Evolutionary conservation across 2,888 invertebrate genomes (phyloP).

Genomic region (Corbicula japonica): DNA sequence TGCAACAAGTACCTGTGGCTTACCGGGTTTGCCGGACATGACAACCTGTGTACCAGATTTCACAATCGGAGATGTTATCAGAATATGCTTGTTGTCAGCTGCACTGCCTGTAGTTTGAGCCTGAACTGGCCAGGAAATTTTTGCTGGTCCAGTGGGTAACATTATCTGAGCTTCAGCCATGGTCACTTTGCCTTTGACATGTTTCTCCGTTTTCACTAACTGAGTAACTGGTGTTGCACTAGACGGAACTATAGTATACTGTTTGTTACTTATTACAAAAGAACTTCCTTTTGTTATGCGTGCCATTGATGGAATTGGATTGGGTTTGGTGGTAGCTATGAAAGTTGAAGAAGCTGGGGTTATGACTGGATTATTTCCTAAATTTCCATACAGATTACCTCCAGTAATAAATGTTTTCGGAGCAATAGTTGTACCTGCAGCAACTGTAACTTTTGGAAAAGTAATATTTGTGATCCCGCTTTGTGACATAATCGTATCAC

Average conservation of each 20-base stretch:
- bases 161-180: slow-evolving; percentile 68
- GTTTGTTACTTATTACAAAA: slow-evolving; percentile 53
- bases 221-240: slow-evolving; percentile 47
- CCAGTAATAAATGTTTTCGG: slow-evolving; percentile 37
- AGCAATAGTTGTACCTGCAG: slow-evolving; percentile 4
- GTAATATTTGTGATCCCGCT: slow-evolving; percentile 15
- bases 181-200: slow-evolving; percentile 52
- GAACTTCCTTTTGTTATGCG: slow-evolving; percentile 31
- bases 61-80: slow-evolving; percentile 43
- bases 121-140: slow-evolving; percentile 62
- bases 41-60: slow-evolving; percentile 3
- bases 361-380: slow-evolving; percentile 27
- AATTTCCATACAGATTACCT: slow-evolving; percentile 37
- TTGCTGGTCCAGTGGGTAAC: slow-evolving; percentile 61
- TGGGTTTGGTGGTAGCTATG: slow-evolving; percentile 31
- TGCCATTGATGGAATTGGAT: slow-evolving; percentile 16
- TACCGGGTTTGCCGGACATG: neutral
- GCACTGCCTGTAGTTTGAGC: slow-evolving; percentile 29
- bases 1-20: slow-evolving; percentile 19
- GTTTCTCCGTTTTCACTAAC: slow-evolving; percentile 53
- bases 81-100: slow-evolving; percentile 51
- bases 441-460: slow-evolving; percentile 32
- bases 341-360: slow-evolving; percentile 15
- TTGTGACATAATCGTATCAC: slow-evolving; percentile 11
- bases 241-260: slow-evolving; percentile 47